A percentile compares a stretch with the other conserved stretches of the same genome.
Evolutionary conservation across 1,140 invertebrate genomes (phyloP).

Genomic region (Pogonomyrmex barbatus): DNA sequence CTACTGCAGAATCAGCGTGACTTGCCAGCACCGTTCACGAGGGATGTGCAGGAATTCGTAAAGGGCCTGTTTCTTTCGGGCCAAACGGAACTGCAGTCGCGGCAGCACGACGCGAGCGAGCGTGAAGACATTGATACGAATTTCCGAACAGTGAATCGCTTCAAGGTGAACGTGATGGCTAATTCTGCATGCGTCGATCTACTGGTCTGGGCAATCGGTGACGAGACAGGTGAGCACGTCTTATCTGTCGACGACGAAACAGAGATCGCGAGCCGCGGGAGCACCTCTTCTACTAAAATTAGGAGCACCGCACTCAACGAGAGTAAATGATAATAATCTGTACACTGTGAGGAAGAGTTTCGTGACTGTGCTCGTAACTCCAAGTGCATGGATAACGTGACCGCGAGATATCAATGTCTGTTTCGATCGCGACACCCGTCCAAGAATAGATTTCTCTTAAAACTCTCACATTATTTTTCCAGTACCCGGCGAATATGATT

Average conservation of each 20-base stretch:
- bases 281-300: constrained; percentile 25
- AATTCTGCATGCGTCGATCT: constrained; percentile 99
- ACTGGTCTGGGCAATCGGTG: constrained; percentile 98
- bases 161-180: constrained; percentile 98
- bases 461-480: constrained; percentile 86
- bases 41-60: constrained; percentile 97
- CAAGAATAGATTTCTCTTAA: constrained; percentile 39
- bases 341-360: constrained; percentile 1
- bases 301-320: neutral
- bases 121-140: constrained; percentile 93
- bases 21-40: constrained; percentile 95
- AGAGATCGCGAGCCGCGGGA: neutral
- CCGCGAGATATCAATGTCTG: constrained; percentile 23
- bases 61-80: constrained; percentile 94
- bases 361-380: constrained; percentile 24
- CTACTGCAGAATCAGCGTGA: constrained; percentile 96
- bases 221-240: constrained; percentile 94
- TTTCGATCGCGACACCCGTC: neutral
- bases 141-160: constrained; percentile 93
- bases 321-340: constrained; percentile 19
- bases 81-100: constrained; percentile 95
- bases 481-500: constrained; percentile 91
- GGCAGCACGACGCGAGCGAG: constrained; percentile 93
- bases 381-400: constrained; percentile 27
- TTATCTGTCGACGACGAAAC: neutral